These are phyloP conservation scores for Mola mola DNA, from an alignment of 2,113 vertebrate genomes.

Conservation along the genomic window DNA sequence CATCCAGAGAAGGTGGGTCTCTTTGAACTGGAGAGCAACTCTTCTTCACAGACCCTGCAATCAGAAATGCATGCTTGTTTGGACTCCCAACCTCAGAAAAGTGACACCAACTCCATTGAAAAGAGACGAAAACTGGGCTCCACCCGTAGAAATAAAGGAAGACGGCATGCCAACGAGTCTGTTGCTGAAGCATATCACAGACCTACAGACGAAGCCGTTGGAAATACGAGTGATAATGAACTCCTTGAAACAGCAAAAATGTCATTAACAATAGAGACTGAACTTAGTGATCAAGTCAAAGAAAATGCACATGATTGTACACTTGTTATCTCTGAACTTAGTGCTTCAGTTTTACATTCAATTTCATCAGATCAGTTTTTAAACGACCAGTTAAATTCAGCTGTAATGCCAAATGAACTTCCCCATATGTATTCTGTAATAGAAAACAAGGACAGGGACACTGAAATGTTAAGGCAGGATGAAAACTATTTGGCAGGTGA, in stretches of 20 bases:
- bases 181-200: background rate
- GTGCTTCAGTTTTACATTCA: background rate
- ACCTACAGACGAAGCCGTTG: background rate
- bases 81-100: background rate
- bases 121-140: conserved; percentile 51
- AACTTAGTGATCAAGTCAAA: background rate
- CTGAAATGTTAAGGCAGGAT: background rate
- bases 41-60: too few relatives aligned
- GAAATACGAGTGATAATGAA: background rate
- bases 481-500: background rate
- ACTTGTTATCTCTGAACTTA: background rate
- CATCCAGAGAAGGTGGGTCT: too few relatives aligned
- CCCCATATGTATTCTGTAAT: background rate
- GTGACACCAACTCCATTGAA: background rate
- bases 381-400: background rate
- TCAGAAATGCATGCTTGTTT: too few relatives aligned
- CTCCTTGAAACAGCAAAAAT: background rate
- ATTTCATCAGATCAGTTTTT: background rate
- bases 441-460: background rate
- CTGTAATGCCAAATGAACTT: too few relatives aligned
- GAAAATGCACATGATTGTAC: background rate
- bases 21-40: too few relatives aligned
- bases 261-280: background rate
- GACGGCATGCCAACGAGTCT: background rate
- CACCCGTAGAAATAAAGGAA: conserved; percentile 35